Evolutionary conservation across 2,888 invertebrate genomes (phyloP).

Genomic region (Lasioglossum pauxillum): DNA sequence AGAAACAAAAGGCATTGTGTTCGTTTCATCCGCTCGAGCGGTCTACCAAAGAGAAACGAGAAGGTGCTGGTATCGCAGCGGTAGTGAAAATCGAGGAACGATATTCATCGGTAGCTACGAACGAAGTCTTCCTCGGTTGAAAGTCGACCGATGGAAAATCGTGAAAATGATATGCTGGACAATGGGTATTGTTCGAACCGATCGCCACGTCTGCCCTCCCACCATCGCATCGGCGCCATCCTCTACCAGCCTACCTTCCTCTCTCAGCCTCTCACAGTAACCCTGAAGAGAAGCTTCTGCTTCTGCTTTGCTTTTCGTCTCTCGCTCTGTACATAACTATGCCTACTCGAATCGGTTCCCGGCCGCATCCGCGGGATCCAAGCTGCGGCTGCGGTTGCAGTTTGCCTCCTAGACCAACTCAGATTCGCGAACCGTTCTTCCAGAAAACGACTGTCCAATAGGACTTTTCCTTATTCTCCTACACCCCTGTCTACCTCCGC

Average conservation of each 20-base stretch:
- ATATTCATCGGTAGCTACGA: constrained; percentile 63
- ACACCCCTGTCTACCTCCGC: not conserved
- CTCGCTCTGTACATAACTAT: constrained; percentile 25
- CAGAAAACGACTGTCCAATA: constrained; percentile 60
- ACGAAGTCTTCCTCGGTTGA: constrained; percentile 65
- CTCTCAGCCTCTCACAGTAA: not conserved
- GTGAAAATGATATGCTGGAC: constrained; percentile 83
- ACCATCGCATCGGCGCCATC: constrained; percentile 40
- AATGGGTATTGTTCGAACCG: constrained; percentile 80
- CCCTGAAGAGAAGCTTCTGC: constrained; percentile 1
- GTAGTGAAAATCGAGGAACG: constrained; percentile 63
- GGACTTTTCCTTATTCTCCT: constrained; percentile 48
- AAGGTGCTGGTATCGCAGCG: constrained; percentile 57
- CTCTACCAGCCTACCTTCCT: not conserved
- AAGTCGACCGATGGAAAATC: constrained; percentile 76
- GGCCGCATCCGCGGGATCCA: not conserved
- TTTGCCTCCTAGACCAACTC: constrained; percentile 35
- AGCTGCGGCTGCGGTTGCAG: not conserved
- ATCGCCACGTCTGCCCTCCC: constrained; percentile 63
- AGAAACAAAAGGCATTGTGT: constrained; percentile 68
- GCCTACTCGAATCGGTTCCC: constrained; percentile 47
- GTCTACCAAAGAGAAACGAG: constrained; percentile 62
- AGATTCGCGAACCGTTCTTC: constrained; percentile 58
- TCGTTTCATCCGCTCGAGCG: constrained; percentile 62
- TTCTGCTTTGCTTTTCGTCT: constrained; percentile 53